Conservation (phyloP, 2,797 vertebrate species). For the Chelon labrosus region DNA sequence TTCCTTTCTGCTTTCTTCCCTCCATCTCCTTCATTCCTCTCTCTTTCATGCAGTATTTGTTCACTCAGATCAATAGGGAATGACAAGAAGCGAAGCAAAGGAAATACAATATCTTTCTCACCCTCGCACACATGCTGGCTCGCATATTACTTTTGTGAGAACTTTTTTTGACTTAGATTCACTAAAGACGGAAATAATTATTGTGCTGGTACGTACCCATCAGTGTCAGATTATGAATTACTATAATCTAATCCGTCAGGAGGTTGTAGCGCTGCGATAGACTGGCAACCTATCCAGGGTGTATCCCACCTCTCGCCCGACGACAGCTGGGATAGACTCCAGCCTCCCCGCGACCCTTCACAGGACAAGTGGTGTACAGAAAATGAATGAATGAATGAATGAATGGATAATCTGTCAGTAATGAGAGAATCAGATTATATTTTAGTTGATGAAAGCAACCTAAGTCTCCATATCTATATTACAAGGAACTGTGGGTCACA, state of each 20-base stretch:
- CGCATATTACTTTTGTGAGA: slow-evolving; percentile 3
- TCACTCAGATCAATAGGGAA: slow-evolving; percentile 34
- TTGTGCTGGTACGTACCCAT: neutral
- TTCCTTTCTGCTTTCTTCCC: slow-evolving; percentile 57
- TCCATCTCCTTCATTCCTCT: slow-evolving; percentile 59
- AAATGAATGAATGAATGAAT: neutral
- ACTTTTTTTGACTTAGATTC: neutral
- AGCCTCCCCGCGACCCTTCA: too few relatives aligned
- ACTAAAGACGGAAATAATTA: neutral
- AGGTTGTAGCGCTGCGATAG: too few relatives aligned
- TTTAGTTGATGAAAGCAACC: neutral
- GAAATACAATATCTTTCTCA: slow-evolving; percentile 24
- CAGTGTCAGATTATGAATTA: neutral
- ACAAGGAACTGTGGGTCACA: slow-evolving; percentile 15
- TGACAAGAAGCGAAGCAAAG: slow-evolving; percentile 31
- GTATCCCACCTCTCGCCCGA: too few relatives aligned
- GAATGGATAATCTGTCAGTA: neutral
- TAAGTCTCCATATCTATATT: neutral
- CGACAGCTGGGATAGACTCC: too few relatives aligned
- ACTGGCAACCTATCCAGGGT: too few relatives aligned
- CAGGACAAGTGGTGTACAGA: too few relatives aligned
- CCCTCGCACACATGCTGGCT: slow-evolving; percentile 4
- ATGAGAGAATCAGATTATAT: neutral
- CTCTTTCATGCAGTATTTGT: slow-evolving; percentile 40
- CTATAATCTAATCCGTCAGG: too few relatives aligned